Evolutionary conservation across 35 echinoderm and acorn worm species (phyloP), one percentile per base, ranked within the genome.

Genomic region (Ptychodera flava): DNA sequence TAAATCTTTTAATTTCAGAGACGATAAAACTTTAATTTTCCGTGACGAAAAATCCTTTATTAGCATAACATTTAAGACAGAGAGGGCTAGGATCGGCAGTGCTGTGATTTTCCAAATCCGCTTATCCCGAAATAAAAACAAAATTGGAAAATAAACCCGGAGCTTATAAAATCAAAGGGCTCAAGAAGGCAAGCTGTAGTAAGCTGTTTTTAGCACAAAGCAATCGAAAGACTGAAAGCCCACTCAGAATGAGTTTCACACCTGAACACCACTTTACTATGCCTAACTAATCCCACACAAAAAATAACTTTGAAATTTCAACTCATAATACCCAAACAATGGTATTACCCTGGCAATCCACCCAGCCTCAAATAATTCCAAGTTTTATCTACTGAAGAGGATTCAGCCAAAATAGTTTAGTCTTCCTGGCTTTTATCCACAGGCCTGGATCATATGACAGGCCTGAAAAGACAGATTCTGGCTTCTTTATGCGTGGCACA

Each of bases 61-160:
- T 64, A 64, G 45, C 45, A 64, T 64, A 64, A 64, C 45, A 64
- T 22, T 64, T 6, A 22, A 64, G 6, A 12, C 6, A 22, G 6
- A 64, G 45, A 64, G 45, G 45, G 22, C 6, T 6, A 64, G 22
- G 45, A 64, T 64, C 6, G 45, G 45, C 22, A 64, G 6, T 64
- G 45, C 45, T 22, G 45, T 64, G 22, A 64, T 64, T 64, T 64
- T 64, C 6, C 22, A 64, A 64, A 64, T 6, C 45, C 45, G 45
- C 45, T 64, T 64, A 64, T 64, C 45, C 45, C 45, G 45, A 64
- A 64, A 64, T 64, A 64, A 64, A 64, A 64, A 64, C 45, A 64
- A 64, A 64, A 64, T 64, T 64, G 45, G 45, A 64, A 64, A 64
- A 22, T 64, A 64, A 64, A 64, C 45, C 45, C 22, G 45, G 45